Conservation (phyloP, 2,113 vertebrate species). For the Siniperca knerii region DNA sequence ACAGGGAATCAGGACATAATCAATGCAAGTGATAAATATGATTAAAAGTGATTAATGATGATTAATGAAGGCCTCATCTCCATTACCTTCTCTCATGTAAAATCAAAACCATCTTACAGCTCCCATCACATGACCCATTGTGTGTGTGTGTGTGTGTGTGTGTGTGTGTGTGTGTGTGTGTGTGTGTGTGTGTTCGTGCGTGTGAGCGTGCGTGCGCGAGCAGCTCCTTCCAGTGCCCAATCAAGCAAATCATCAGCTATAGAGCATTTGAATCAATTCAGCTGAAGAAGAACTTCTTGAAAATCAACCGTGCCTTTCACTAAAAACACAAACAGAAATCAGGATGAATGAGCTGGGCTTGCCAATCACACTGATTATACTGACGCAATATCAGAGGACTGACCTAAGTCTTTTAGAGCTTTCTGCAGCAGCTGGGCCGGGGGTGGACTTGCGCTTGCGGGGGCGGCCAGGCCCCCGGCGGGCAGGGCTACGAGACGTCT, state of each 20-base stretch:
- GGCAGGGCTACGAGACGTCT: slow-evolving; percentile 92
- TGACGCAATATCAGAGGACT: slow-evolving; percentile 73
- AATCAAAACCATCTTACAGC: slow-evolving; percentile 60
- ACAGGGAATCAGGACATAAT: slow-evolving; percentile 80
- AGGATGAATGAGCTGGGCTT: slow-evolving; percentile 78
- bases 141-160: slow-evolving; percentile 21
- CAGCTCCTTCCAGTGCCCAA: slow-evolving; percentile 72
- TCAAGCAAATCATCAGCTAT: slow-evolving; percentile 82
- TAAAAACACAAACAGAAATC: slow-evolving; percentile 82
- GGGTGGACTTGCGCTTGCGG: slow-evolving; percentile 90
- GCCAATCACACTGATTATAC: slow-evolving; percentile 82
- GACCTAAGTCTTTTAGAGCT: slow-evolving; percentile 91
- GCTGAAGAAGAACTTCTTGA: slow-evolving; percentile 80
- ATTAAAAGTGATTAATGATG: slow-evolving; percentile 86
- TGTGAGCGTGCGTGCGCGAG: slow-evolving; percentile 1
- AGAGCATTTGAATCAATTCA: slow-evolving; percentile 80
- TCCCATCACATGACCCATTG: slow-evolving; percentile 42
- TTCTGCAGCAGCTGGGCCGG: slow-evolving; percentile 77
- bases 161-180: slow-evolving; percentile 5
- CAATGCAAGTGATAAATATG: slow-evolving; percentile 88
- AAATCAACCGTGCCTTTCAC: slow-evolving; percentile 80
- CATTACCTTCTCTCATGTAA: slow-evolving; percentile 73
- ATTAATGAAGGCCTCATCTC: slow-evolving; percentile 83
- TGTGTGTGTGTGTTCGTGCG: slow-evolving; percentile 1
- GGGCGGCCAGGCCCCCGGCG: slow-evolving; percentile 95